Base-by-base conservation (phyloP, 2,113 vertebrate species). In the Gnathonemus longibarbis region DNA sequence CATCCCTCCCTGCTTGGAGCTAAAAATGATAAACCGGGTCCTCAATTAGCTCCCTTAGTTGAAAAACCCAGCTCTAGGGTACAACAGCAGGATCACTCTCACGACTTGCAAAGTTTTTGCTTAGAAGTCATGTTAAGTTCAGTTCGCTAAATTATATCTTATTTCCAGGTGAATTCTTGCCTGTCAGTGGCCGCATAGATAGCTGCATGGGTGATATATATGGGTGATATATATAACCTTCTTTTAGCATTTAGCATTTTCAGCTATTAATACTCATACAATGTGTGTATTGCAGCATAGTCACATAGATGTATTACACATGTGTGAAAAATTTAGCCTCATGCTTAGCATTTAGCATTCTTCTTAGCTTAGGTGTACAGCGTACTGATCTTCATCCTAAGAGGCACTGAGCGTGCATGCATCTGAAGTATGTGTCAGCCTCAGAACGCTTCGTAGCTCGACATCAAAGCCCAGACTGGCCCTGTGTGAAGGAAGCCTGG, bases 381-480 rank as follows among this genome's bases (percentile, higher is more conserved):
- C 77, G 21, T 42, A 83, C 15, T 45, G 17, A 45, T 21, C 77
- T 42, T 83, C 19, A 45, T 83, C 42, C 35, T 83, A 45, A 19
- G 8, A 85, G 46, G 46, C 24, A 50, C 31, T 31, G 10, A 19
- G 85, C 48, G 46, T 21, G 10, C 31, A 48, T 86, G 46, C 35
- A 5, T 89, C n/a, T 88, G 45, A 85, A 91, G 87, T 88, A 91
- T 90, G 84, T 80, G 90, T 90, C 90, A 83, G 88, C 90, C 89
- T 88, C 91, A 87, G 53, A 92, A 0, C 39, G 39, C 39, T 42
- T 42, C 39, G 39, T 42, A 42, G 3, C 39, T 3, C 39, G 3
- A 42, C 90, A 91, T 93, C 88, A 93, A 92, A 93, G 89, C 84
- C 53, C 31, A 49, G 48, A 21, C 56, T 50, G 6, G 91, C 77